Base-by-base conservation (phyloP, 2,113 vertebrate genomes). In the Galeopterus variegatus region DNA sequence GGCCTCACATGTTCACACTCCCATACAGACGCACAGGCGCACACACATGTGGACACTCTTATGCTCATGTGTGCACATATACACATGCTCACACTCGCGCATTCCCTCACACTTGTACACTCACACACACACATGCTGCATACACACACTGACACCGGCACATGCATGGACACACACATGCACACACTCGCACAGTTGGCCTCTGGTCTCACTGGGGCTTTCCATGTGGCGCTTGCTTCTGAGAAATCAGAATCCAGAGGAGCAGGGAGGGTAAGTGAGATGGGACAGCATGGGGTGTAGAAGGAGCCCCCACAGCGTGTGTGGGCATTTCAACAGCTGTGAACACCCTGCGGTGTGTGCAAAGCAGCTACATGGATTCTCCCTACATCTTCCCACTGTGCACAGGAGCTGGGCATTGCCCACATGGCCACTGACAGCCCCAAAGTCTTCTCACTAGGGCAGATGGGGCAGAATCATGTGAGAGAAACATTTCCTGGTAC, bases 401-500 rank as follows among this genome's bases (percentile, higher is more conserved):
- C 23, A 67, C 12, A 67, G 64, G 64, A 67, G 64, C 64, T 67
- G 31, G 64, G 12, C 31, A 15, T 33, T 28, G 18, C 31, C 13
- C 21, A 6, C 41, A 4, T 6, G 36, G 36, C 23, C 21, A 0
- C 70, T 24, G 36, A 45, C 36, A 72, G 36, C 70, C 70, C 73
- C 24, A 28, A 69, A 24, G 36, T 50, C 73, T 70, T 12, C 72
- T 58, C 60, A 15, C 18, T 0, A 0, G 1, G 2, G 28, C 65
- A 87, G 93, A 85, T 93, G 48, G 93, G 81, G 75, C 87, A 92
- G 88, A 96, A 81, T 86, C 62, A 33, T 86, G 19, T 58, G 69
- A 96, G 97, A 81, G 94, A 93, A 98, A 97, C 97, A 95, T 93
- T 98, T 97, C 87, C 92, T 89, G 97, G 76, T 58, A 58, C 77